Evolutionary conservation across 2,888 invertebrate species (phyloP).

Genomic region (Dioctria rufipes): DNA sequence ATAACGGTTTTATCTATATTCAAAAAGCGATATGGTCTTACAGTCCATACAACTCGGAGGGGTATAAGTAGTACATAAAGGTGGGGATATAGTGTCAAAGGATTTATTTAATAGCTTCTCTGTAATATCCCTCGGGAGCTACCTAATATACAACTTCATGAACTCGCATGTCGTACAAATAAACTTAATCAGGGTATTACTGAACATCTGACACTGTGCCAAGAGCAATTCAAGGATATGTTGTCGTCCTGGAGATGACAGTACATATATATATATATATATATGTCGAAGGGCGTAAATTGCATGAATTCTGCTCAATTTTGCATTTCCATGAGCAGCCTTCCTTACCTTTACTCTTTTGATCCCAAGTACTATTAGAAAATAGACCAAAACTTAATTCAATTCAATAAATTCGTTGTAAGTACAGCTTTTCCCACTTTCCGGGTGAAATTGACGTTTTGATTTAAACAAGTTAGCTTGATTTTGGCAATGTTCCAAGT

Average conservation of each 20-base stretch:
- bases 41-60: neutral
- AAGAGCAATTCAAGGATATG: neutral
- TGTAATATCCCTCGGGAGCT: constrained; percentile 6
- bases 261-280: too few relatives aligned
- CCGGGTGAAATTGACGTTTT: too few relatives aligned
- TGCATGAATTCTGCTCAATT: too few relatives aligned
- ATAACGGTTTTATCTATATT: constrained; percentile 29
- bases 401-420: too few relatives aligned
- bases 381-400: too few relatives aligned
- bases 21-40: neutral
- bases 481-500: too few relatives aligned
- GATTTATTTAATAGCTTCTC: constrained; percentile 14
- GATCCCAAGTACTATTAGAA: too few relatives aligned
- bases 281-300: too few relatives aligned
- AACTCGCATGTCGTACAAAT: neutral
- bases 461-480: too few relatives aligned
- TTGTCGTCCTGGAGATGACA: neutral
- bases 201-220: neutral
- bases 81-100: neutral
- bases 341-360: too few relatives aligned
- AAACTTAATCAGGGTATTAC: constrained; percentile 1
- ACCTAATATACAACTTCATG: neutral
- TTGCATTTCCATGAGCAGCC: too few relatives aligned
- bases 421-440: too few relatives aligned
- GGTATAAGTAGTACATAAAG: neutral